Evolutionary conservation across 2,797 vertebrate species (phyloP).

Genomic region (Loriculus beryllinus): DNA sequence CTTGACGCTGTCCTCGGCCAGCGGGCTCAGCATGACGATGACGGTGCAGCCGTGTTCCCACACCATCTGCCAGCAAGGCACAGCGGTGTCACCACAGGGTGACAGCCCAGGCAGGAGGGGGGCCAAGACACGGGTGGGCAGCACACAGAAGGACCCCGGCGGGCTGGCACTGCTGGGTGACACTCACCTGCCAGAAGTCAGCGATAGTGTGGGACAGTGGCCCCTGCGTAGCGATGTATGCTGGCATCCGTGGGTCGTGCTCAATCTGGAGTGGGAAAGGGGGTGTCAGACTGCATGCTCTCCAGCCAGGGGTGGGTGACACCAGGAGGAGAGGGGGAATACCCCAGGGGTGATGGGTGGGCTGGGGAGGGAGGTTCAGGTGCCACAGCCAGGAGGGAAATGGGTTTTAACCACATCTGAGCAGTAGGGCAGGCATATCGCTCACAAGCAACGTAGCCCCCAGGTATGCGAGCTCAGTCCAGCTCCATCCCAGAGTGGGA

Average conservation of each 20-base stretch:
- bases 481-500: background rate
- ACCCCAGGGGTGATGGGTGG: background rate
- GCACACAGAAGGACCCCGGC: background rate
- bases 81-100: background rate
- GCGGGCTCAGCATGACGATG: slow-evolving; percentile 93
- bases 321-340: background rate
- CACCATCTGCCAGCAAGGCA: slow-evolving; percentile 82
- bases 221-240: slow-evolving; percentile 96
- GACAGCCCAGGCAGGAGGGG: background rate
- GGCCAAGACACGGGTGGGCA: background rate
- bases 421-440: background rate
- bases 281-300: fast-evolving
- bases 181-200: slow-evolving; percentile 96
- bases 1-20: slow-evolving; percentile 94
- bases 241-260: slow-evolving; percentile 94
- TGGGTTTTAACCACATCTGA: background rate
- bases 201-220: slow-evolving; percentile 91
- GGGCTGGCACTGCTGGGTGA: background rate
- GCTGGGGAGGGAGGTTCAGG: background rate
- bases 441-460: background rate
- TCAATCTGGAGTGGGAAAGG: slow-evolving; percentile 80
- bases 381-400: background rate
- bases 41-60: slow-evolving; percentile 97
- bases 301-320: background rate
- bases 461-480: background rate